A percentile compares a stretch with the other conserved stretches of the same genome.
phyloP scores from a whole-genome alignment of 2,888 invertebrate species.

The Drosophila tripunctata region DNA sequence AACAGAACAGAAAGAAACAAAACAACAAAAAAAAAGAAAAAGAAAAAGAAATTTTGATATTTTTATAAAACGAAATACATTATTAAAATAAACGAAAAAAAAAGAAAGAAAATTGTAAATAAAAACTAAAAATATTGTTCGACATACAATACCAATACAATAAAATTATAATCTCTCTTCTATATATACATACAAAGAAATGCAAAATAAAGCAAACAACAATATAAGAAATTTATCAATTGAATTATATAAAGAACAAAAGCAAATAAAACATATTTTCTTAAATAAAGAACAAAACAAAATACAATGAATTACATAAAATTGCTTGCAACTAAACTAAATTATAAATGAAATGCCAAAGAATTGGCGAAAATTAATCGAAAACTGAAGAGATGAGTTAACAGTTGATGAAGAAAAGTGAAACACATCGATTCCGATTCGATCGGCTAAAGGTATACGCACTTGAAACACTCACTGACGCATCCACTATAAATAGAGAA shows the following conservation, averaged over 20 bases:
- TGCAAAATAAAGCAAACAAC: constrained; percentile 21
- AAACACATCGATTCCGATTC: constrained; percentile 3
- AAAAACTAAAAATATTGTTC: constrained; percentile 58
- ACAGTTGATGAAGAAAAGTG: neutral
- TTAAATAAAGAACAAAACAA: constrained; percentile 33
- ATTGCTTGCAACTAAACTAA: constrained; percentile 36
- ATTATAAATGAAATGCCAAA: constrained; percentile 50
- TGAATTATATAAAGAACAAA: constrained; percentile 43
- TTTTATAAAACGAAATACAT: constrained; percentile 77
- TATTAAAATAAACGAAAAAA: constrained; percentile 49
- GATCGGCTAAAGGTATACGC: constrained; percentile 19
- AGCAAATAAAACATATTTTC: constrained; percentile 48
- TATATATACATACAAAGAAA: constrained; percentile 56
- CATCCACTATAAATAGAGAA: constrained; percentile 1
- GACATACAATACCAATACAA: constrained; percentile 55
- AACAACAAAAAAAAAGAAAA: constrained; percentile 32
- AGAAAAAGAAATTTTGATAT: constrained; percentile 71
- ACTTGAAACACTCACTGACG: constrained; percentile 18
- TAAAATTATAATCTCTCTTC: constrained; percentile 74
- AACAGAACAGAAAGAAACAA: constrained; percentile 37
- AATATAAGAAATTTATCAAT: constrained; percentile 57
- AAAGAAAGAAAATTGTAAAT: constrained; percentile 67
- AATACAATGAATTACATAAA: constrained; percentile 15
- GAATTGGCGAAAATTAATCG: constrained; percentile 45
- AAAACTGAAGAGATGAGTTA: neutral